These are phyloP conservation scores for Oreocharis arfaki DNA, from an alignment of 2,113 vertebrate genomes.

Conservation along the genomic window DNA sequence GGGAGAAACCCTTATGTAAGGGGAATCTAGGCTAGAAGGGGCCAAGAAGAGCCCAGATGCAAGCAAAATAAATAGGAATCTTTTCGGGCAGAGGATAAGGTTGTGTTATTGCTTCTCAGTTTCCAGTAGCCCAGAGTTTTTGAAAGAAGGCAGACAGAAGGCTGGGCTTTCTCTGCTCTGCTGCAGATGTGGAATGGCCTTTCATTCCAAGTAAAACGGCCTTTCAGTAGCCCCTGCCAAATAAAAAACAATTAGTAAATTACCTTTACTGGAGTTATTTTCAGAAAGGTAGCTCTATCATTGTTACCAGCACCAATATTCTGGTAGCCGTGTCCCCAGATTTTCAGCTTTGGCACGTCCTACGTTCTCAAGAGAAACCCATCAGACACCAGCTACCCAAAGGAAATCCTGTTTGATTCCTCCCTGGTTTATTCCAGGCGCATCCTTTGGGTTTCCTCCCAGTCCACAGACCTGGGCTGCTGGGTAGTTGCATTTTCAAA, in stretches of 20 bases:
- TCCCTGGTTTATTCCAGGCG: background rate
- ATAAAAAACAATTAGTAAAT: background rate
- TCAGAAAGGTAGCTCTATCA: accelerated
- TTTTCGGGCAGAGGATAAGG: background rate
- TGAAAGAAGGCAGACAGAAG: background rate
- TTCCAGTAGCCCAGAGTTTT: background rate
- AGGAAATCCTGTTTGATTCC: constrained; percentile 16
- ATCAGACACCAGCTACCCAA: background rate
- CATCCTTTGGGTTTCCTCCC: background rate
- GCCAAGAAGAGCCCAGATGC: background rate
- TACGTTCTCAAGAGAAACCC: background rate
- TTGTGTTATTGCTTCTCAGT: background rate
- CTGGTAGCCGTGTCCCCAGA: accelerated
- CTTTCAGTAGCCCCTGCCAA: background rate
- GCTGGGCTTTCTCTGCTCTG: background rate
- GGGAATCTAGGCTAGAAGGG: background rate
- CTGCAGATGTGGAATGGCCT: background rate
- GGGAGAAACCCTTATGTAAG: background rate
- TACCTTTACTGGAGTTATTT: background rate
- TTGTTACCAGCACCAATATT: background rate
- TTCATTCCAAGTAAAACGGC: background rate
- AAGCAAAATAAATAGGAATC: background rate
- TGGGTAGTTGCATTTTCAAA: constrained; percentile 32
- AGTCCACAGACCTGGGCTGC: background rate
- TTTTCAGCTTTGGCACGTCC: background rate